Conservation (phyloP, 37 sponge, comb jelly and placozoan species). For the Halisarca cf. caerulea region DNA sequence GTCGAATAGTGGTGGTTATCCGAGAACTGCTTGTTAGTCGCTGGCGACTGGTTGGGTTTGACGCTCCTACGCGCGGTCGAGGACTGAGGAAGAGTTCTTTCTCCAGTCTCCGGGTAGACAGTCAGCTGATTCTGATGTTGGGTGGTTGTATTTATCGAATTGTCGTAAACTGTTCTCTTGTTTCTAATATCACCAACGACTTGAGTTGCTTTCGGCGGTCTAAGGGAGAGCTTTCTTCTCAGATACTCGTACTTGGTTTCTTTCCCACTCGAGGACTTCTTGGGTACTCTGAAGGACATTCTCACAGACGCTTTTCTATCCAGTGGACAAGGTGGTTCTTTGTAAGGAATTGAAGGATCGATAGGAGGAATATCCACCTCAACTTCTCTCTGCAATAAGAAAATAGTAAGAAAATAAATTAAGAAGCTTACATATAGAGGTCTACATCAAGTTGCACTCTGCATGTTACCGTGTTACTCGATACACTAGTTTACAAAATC, state of each 20-base stretch:
- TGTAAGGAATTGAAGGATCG: not conserved
- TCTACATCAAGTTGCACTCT: too few relatives aligned
- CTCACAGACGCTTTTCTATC: conserved; percentile 29
- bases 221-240: conserved; percentile 4
- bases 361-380: conserved; percentile 21
- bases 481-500: too few relatives aligned
- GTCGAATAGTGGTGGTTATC: not conserved
- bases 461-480: too few relatives aligned
- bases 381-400: not conserved
- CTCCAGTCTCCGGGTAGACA: conserved; percentile 28
- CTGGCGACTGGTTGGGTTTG: not conserved
- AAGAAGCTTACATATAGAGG: too few relatives aligned
- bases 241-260: conserved; percentile 12
- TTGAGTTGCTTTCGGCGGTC: not conserved
- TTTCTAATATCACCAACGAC: not conserved
- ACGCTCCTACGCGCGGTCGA: not conserved
- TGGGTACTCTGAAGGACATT: conserved; percentile 33
- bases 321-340: conserved; percentile 17
- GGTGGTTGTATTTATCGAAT: not conserved
- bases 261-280: conserved; percentile 1
- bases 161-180: not conserved
- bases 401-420: too few relatives aligned
- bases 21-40: not conserved
- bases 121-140: not conserved
- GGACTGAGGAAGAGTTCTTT: not conserved